A percentile compares a stretch with the other conserved stretches of the same genome.
These are phyloP conservation scores for Odontothrips loti DNA, from an alignment of 2,888 invertebrate species.

Conservation along the genomic window DNA sequence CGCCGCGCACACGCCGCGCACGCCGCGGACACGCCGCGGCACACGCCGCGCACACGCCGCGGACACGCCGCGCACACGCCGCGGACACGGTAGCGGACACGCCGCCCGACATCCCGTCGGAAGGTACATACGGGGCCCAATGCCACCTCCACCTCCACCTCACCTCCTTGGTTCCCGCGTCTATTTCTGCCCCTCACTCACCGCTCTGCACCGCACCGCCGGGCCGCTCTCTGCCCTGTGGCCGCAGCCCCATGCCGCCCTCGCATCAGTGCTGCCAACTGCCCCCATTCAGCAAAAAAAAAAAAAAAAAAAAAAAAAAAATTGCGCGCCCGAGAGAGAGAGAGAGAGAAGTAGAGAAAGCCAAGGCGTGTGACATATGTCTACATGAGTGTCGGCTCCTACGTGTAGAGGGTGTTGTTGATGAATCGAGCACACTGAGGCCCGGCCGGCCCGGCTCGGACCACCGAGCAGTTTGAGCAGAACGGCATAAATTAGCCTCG, in stretches of 20 bases:
- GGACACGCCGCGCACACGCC: too few relatives aligned
- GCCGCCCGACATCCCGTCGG: too few relatives aligned
- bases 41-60: too few relatives aligned
- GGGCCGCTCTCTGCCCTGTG: not conserved
- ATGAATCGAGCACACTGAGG: not conserved
- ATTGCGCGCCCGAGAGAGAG: not conserved
- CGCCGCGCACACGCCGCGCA: too few relatives aligned
- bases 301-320: not conserved
- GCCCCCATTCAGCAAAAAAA: not conserved
- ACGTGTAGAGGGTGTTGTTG: not conserved
- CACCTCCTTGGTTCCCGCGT: not conserved
- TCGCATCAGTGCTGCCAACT: not conserved
- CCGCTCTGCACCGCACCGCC: not conserved
- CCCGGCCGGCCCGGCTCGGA: not conserved
- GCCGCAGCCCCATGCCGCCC: not conserved
- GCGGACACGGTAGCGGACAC: too few relatives aligned
- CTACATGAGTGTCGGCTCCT: not conserved
- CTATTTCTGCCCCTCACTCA: not conserved
- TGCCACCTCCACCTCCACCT: not conserved
- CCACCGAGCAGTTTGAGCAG: not conserved
- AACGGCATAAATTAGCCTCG: not conserved
- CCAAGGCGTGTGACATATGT: slow-evolving; percentile 8
- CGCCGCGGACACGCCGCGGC: too few relatives aligned
- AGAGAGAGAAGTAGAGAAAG: too few relatives aligned
- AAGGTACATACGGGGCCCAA: not conserved